Conservation (phyloP, 2,113 vertebrate genomes). For the Bujurquina vittata region DNA sequence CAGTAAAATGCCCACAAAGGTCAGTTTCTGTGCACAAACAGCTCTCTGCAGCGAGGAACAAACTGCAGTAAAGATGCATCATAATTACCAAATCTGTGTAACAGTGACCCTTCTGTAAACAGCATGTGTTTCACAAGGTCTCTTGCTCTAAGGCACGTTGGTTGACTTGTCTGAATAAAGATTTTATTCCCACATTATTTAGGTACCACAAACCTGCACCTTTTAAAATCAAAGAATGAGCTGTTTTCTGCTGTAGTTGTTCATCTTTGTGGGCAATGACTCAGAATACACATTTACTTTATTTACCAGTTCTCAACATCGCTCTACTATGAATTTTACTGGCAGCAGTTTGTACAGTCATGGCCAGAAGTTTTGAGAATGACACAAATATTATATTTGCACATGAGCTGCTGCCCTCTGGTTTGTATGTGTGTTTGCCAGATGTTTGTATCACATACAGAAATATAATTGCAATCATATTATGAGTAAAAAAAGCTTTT, state of each 20-base stretch:
- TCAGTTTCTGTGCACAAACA: neutral
- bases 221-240: neutral
- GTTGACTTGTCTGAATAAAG: neutral
- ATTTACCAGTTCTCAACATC: too few species aligned
- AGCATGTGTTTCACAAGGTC: neutral
- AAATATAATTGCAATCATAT: too few species aligned
- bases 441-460: too few species aligned
- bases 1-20: neutral
- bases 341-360: too few species aligned
- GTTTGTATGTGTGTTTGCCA: too few species aligned
- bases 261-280: neutral
- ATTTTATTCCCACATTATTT: neutral
- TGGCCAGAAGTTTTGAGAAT: too few species aligned
- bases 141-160: neutral
- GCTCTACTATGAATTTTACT: too few species aligned
- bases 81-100: neutral
- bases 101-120: neutral
- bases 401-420: too few species aligned
- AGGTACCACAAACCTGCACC: neutral
- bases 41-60: neutral
- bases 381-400: too few species aligned
- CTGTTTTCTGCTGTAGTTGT: neutral
- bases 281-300: too few species aligned
- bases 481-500: too few species aligned
- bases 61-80: neutral